Percentiles rank a stretch among this genome's conserved stretches.
phyloP scores from a whole-genome alignment of 2,888 invertebrate species.

The Nemurella pictetii region DNA sequence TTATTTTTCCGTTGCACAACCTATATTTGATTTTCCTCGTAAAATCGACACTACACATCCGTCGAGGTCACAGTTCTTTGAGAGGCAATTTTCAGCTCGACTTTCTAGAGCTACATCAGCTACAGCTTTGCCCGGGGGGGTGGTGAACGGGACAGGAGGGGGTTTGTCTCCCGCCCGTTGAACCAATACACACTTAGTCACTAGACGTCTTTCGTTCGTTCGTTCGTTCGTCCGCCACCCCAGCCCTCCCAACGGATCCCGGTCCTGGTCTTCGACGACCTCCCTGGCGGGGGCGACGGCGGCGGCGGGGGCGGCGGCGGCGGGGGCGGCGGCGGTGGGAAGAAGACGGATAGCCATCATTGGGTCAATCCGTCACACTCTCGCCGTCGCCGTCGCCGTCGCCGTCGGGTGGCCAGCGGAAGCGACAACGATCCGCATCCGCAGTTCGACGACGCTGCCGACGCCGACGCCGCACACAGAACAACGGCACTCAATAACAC shows the following conservation, averaged over 20 bases:
- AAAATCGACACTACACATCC: not conserved
- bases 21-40: slow-evolving; percentile 3
- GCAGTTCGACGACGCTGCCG: not conserved
- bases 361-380: slow-evolving; percentile 16
- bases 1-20: not conserved
- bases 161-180: not conserved
- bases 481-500: not conserved
- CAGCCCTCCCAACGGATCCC: too few species aligned
- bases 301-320: not conserved
- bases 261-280: not conserved
- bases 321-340: not conserved
- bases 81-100: slow-evolving; percentile 12
- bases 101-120: not conserved
- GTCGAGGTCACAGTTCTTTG: not conserved
- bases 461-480: not conserved
- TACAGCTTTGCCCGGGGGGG: not conserved
- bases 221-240: not conserved
- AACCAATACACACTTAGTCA: slow-evolving; percentile 24
- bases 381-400: not conserved
- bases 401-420: not conserved
- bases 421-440: slow-evolving; percentile 13
- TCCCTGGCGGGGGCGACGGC: not conserved
- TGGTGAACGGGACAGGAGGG: not conserved
- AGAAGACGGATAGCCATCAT: slow-evolving; percentile 14
- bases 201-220: not conserved